Conservation (phyloP, 2,888 invertebrate species). For the Phengaris arion region DNA sequence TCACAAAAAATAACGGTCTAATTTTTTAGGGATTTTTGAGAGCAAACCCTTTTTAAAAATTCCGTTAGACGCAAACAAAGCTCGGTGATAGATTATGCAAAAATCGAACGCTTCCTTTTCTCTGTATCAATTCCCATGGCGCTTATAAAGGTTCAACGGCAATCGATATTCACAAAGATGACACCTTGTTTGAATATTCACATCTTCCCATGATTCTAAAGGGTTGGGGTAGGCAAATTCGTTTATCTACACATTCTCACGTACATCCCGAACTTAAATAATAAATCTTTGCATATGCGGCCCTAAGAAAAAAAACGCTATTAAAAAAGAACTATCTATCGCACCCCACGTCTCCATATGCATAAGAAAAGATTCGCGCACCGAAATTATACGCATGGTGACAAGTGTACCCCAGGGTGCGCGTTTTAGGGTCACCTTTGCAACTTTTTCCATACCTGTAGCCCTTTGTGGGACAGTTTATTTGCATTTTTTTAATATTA, state of each 20-base stretch:
- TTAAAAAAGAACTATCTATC: constrained; percentile 75
- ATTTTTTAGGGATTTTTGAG: constrained; percentile 62
- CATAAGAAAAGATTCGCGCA: constrained; percentile 70
- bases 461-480: constrained; percentile 74
- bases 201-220: constrained; percentile 68
- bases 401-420: constrained; percentile 67
- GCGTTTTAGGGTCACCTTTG: constrained; percentile 58
- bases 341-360: constrained; percentile 69
- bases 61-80: constrained; percentile 68
- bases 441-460: constrained; percentile 74
- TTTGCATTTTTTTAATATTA: constrained; percentile 77
- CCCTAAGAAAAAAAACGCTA: constrained; percentile 70
- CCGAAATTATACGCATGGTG: constrained; percentile 77
- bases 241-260: constrained; percentile 78
- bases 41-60: constrained; percentile 63
- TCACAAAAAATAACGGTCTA: constrained; percentile 64
- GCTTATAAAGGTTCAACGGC: constrained; percentile 68
- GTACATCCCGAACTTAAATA: constrained; percentile 68
- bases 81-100: constrained; percentile 76
- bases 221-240: constrained; percentile 77
- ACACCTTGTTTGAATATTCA: constrained; percentile 80
- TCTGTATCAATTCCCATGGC: constrained; percentile 75
- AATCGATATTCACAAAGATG: constrained; percentile 79
- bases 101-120: constrained; percentile 72
- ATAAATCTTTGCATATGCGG: constrained; percentile 78